Base-by-base conservation (phyloP, 30 jellyfish, hydroid and myxozoan species). In the Pseudorhiza aurosa region DNA sequence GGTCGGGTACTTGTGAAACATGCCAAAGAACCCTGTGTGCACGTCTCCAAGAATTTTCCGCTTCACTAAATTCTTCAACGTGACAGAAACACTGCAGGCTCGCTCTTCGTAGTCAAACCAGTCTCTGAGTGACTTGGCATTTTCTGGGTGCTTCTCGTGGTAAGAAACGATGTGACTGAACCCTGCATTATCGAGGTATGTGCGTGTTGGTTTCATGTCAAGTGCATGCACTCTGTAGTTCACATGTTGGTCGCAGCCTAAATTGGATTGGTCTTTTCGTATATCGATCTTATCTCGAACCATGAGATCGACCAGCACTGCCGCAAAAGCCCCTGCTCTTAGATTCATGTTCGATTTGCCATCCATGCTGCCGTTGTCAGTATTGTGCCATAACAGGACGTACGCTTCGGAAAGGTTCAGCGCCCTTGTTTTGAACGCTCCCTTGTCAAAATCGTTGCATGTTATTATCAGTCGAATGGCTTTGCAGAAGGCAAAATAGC, bases 281-380 rank as follows among this genome's bases (percentile, higher is more conserved):
- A 87, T 68, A 33, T 87, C 83, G 32, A 87, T 77, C 46, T 65
- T 79, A 24, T 94, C 96, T n/a, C 53, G 55, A 1, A 94, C 93
- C 22, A 82, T 51, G 45, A 87, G 70, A 70, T 87, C 96, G 19
- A 87, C 60, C 2, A 87, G 84, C 14, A 87, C 93, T 0, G 96
- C 96, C 4, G 96, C 96, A 37, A 58, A 68, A 19, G 88, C 96
- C 0, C 96, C 96, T 30, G 87, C 67, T 30, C 94, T 76, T 30
- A 82, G 74, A 45, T 82, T 72, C 72, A 82, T 75, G 77, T 82
- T 82, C 25, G 94, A 82, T 58, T 82, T 82, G 42, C 94, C 94
- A 56, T 82, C 94, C 15, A 82, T 21, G 35, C 68, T 73, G 6
- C 94, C 94, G 51, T 81, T 82, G 21, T 82, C 87, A 0, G 76